Evolutionary conservation across 2,797 vertebrate species (phyloP), one percentile per base, ranked within the genome.

Genomic region (Schizopygopsis malacanthus): DNA sequence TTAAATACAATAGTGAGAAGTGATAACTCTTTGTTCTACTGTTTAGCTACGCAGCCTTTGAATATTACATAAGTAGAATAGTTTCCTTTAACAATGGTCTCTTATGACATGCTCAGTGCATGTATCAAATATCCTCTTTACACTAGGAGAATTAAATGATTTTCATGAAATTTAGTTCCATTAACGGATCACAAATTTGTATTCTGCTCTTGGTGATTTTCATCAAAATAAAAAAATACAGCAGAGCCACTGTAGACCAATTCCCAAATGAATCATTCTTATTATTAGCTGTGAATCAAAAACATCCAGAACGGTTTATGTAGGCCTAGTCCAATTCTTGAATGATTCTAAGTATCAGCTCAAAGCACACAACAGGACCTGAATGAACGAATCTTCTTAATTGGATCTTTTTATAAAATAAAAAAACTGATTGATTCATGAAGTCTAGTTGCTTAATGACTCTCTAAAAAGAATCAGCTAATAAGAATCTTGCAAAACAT

Each of bases 1-100:
- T 47, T 56, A 28, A 86, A 69, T 47, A 37, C 22, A 85, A 87
- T 7, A 33, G 63, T 67, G 59, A 45, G 11, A 79, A 4, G 45
- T 52, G 45, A 78, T 56, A 78, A 78, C 73, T 41, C 39, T 45
- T 79, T 76, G 61, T 61, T 15, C 56, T 59, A 20, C 59, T 45
- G 50, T 87, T 85, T 79, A 54, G 43, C 12, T 18, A 71, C 0
- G 4, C 33, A 65, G 56, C 16, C 28, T 76, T 83, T 77, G 28
- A 75, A 75, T 75, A 50, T 63, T 72, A 63, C 54, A 63, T n/a
- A 61, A 65, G 56, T 50, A 25, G 63, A 63, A 79, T 16, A 61
- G 39, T 25, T 59, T 16, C 4, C 12, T 77, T 43, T 25, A 77
- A 41, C 37, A 20, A 75, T 1, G 28, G 8, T 78, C 52, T n/a